Percentiles rank a stretch among this genome's conserved stretches.
phyloP scores from a whole-genome alignment of 2,888 invertebrate species.

The Ellobium chinense region DNA sequence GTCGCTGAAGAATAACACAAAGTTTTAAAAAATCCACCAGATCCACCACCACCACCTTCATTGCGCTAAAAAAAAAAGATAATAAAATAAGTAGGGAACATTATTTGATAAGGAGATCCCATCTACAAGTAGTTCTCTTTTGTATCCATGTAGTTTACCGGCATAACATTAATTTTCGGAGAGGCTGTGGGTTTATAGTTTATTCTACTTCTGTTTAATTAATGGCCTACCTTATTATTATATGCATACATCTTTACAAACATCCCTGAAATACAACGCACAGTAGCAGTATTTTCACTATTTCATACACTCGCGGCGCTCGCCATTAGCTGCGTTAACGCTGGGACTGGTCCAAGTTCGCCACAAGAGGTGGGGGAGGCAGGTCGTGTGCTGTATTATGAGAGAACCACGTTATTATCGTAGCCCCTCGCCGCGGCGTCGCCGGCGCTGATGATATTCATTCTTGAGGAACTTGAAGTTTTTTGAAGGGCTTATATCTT shows the following conservation, averaged over 20 bases:
- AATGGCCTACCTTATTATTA: background rate
- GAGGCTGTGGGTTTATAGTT: too few species aligned
- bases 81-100: too few species aligned
- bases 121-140: too few species aligned
- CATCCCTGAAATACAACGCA: background rate
- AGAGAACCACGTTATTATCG: slow-evolving; percentile 22
- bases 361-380: slow-evolving; percentile 4
- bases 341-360: background rate
- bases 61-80: too few species aligned
- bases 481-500: slow-evolving; percentile 17
- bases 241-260: background rate
- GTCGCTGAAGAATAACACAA: too few species aligned
- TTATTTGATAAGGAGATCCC: too few species aligned
- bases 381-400: slow-evolving; percentile 1
- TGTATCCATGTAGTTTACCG: too few species aligned
- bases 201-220: background rate
- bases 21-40: too few species aligned
- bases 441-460: slow-evolving; percentile 27
- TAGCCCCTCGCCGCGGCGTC: slow-evolving; percentile 10
- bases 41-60: too few species aligned
- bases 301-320: too few species aligned
- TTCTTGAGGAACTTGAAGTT: slow-evolving; percentile 27
- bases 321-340: slow-evolving; percentile 1
- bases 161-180: too few species aligned
- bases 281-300: background rate